Evolutionary conservation across 2,113 vertebrate species (phyloP).

Genomic region (Labrus mixtus): DNA sequence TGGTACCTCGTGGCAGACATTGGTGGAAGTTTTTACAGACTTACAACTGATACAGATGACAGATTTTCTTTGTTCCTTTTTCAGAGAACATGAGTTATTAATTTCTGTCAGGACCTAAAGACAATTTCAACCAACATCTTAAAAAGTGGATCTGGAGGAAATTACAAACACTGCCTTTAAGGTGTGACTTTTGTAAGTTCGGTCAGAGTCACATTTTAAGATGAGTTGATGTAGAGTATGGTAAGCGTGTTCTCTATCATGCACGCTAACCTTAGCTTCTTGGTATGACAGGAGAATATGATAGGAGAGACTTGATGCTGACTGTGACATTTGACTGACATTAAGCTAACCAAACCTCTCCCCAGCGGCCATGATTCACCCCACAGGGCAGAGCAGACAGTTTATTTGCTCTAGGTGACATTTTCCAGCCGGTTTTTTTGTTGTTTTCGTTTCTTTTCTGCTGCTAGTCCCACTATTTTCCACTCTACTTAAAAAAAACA

Average conservation of each 20-base stretch:
- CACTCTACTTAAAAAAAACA: constrained; percentile 5
- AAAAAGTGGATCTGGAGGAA: no score
- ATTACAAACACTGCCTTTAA: no score
- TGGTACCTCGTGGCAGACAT: no score
- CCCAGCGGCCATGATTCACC: constrained; percentile 40
- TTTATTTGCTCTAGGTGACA: constrained; percentile 36
- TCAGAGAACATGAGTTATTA: no score
- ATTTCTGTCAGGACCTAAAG: no score
- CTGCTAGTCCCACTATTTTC: constrained; percentile 18
- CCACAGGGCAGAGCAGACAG: constrained; percentile 13
- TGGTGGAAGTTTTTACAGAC: no score
- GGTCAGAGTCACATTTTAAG: no score
- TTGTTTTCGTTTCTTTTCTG: constrained; percentile 36
- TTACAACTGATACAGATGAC: no score
- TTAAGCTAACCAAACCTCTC: constrained; percentile 31
- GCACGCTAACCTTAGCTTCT: neutral
- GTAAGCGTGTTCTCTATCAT: neutral
- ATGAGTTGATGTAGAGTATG: no score
- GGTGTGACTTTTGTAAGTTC: no score
- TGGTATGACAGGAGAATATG: neutral
- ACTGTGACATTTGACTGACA: constrained; percentile 58
- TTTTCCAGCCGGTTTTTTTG: constrained; percentile 53
- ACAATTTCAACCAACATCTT: no score
- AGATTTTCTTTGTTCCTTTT: no score
- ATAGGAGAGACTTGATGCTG: neutral